Evolutionary conservation across 2,888 invertebrate genomes (phyloP).

Genomic region (Acanthosepion esculentum): DNA sequence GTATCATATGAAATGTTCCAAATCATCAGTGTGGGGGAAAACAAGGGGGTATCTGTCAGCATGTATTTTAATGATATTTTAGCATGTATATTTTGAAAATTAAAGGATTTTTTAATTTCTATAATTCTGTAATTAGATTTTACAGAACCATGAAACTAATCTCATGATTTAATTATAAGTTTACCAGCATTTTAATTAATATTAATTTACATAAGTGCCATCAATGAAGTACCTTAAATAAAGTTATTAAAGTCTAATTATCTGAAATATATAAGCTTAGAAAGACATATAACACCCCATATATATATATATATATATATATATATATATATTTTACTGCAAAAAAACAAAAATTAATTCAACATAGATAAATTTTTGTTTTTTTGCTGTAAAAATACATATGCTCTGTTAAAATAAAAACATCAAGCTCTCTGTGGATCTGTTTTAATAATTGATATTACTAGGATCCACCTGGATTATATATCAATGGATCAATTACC

Average conservation of each 20-base stretch:
- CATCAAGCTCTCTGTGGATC: too few relatives aligned
- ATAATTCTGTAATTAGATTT: not conserved
- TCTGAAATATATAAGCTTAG: not conserved
- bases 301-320: too few relatives aligned
- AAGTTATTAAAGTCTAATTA: not conserved
- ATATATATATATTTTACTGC: too few relatives aligned
- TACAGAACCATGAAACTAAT: not conserved
- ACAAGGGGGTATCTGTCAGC: too few relatives aligned
- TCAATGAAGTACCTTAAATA: not conserved
- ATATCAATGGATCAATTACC: too few relatives aligned
- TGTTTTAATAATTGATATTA: too few relatives aligned
- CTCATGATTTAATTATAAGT: not conserved
- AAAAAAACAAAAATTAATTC: too few relatives aligned
- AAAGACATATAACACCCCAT: too few relatives aligned
- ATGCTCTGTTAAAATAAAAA: too few relatives aligned
- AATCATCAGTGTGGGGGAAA: not conserved
- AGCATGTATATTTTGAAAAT: not conserved
- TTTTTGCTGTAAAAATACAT: too few relatives aligned
- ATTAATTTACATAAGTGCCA: not conserved
- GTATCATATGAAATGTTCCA: not conserved
- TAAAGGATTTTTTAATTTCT: not conserved
- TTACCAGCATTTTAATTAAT: not conserved
- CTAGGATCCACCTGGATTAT: too few relatives aligned
- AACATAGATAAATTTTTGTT: too few relatives aligned
- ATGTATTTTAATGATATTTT: not conserved